phyloP scores from a whole-genome alignment of 1,140 invertebrate genomes.

The Ganaspis sp. region DNA sequence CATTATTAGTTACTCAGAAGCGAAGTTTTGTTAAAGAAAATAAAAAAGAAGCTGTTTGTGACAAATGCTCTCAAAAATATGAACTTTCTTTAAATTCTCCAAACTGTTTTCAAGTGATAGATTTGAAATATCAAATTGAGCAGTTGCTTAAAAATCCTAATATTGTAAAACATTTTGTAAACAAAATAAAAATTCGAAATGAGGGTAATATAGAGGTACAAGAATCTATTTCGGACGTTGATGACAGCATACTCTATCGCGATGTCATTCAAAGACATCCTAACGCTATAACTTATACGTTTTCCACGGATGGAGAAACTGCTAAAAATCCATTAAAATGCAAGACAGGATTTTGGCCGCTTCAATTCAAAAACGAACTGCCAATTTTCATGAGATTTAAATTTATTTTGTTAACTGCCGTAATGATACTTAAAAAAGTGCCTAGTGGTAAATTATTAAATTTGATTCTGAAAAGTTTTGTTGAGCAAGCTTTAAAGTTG shows the following conservation, averaged over 20 bases:
- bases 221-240: too few relatives aligned
- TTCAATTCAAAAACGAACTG: background rate
- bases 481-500: background rate
- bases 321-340: background rate
- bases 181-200: too few relatives aligned
- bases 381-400: background rate
- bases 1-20: background rate
- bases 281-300: too few relatives aligned
- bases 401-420: background rate
- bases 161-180: too few relatives aligned
- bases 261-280: too few relatives aligned
- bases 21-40: background rate
- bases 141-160: too few relatives aligned
- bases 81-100: background rate
- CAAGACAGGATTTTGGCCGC: background rate
- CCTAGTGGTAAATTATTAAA: background rate
- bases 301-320: too few relatives aligned
- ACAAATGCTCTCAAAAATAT: background rate
- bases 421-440: background rate
- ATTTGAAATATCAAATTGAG: too few relatives aligned
- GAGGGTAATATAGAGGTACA: too few relatives aligned
- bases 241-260: too few relatives aligned
- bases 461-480: background rate
- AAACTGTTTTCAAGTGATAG: too few relatives aligned
- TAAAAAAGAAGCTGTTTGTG: background rate